Base-by-base conservation (phyloP, 2,113 vertebrate genomes). In the Pyrgilauda ruficollis region DNA sequence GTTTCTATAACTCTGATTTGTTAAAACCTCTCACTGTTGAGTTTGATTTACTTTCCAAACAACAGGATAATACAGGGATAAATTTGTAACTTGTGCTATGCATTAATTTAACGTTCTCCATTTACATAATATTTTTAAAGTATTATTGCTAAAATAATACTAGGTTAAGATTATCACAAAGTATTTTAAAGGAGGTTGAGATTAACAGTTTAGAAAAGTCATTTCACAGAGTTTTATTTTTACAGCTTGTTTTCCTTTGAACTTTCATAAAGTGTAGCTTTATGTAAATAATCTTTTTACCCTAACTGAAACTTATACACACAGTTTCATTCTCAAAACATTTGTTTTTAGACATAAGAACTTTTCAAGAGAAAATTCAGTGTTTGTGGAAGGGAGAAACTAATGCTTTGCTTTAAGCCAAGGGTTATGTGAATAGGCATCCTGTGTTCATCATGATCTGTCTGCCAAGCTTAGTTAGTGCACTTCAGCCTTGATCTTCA, bases 101-200 rank as follows among this genome's bases (percentile, higher is more conserved):
- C 28, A 49, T 87, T 95, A 88, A 53, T 80, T 92, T 86, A 55
- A 89, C 85, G 43, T 84, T 82, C 47, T 81, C 41, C 14, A 69
- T 46, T 95, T 84, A 59, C 31, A 68, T 27, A 49, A 44, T 75
- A 58, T 89, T 92, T 94, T 85, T 53, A 14, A 79, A 83, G 21
- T 63, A 49, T 68, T 92, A 62, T 43, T 80, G 20, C 46, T 95
- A 81, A 95, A 96, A 91, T 73, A 94, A 70, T 76, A 59, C 30
- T 56, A 27, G 24, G 18, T 62, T 74, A 72, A 92, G 44, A 79
- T 78, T 77, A 70, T 78, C 18, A 56, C 23, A 74, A 61, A 18
- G 4, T 87, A 49, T 84, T 84, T 93, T 81, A 63, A 91, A 59
- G 22, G 24, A 67, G 44, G 13, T 39, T 93, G 84, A 76, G 50